Evolutionary conservation across 2,113 vertebrate genomes (phyloP).

Genomic region (Bos taurus): ARS-UCD2.0 NC_037335.1:14126001-14126500

Average conservation of each 20-base stretch:
- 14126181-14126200: background rate
- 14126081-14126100: background rate
- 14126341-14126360: background rate
- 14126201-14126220: background rate
- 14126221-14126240: background rate
- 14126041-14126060: rapidly evolving
- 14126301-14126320: background rate
- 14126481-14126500: background rate
- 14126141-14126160: background rate
- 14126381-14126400: background rate
- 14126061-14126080: background rate
- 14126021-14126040: background rate
- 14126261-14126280: background rate
- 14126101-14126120: background rate
- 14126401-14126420: background rate
- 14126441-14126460: background rate
- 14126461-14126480: background rate
- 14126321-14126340: background rate
- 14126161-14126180: background rate
- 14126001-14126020: background rate
- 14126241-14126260: background rate
- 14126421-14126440: background rate
- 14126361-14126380: background rate
- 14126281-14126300: background rate
- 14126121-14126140: background rate